phyloP scores from a whole-genome alignment of 2,113 vertebrate genomes.

The Origma solitaria region DNA sequence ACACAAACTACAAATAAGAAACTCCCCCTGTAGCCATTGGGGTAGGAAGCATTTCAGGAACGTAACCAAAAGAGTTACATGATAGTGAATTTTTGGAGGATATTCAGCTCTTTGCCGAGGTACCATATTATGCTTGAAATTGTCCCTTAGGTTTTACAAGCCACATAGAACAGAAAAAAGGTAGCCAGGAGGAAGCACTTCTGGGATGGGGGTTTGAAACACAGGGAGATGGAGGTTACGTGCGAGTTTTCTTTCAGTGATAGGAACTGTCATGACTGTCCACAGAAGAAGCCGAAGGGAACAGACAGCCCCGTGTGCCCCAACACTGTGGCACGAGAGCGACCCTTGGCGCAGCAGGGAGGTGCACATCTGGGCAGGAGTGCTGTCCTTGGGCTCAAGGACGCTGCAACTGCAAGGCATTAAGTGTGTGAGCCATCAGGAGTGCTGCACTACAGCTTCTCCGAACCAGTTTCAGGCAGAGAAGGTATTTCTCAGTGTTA shows the following conservation, averaged over 20 bases:
- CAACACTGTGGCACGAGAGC: rapidly evolving
- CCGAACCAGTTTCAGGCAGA: background rate
- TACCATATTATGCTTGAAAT: background rate
- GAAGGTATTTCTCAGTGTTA: background rate
- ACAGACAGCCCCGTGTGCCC: background rate
- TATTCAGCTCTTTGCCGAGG: background rate
- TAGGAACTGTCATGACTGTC: background rate
- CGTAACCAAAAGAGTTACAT: background rate
- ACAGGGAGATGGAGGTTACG: background rate
- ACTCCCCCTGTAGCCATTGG: background rate
- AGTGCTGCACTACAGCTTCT: background rate
- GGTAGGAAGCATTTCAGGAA: background rate
- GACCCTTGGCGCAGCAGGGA: rapidly evolving
- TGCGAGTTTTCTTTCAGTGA: background rate
- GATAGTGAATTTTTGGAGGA: background rate
- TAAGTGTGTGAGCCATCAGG: background rate
- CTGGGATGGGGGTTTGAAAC: background rate
- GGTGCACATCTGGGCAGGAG: background rate
- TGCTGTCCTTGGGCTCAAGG: background rate
- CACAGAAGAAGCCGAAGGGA: background rate
- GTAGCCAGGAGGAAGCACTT: background rate
- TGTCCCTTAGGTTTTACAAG: background rate
- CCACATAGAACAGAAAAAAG: background rate
- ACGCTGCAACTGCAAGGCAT: background rate
- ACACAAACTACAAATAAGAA: background rate